Conservation (phyloP, 1,140 invertebrate species). For the Drosophila littoralis region DNA sequence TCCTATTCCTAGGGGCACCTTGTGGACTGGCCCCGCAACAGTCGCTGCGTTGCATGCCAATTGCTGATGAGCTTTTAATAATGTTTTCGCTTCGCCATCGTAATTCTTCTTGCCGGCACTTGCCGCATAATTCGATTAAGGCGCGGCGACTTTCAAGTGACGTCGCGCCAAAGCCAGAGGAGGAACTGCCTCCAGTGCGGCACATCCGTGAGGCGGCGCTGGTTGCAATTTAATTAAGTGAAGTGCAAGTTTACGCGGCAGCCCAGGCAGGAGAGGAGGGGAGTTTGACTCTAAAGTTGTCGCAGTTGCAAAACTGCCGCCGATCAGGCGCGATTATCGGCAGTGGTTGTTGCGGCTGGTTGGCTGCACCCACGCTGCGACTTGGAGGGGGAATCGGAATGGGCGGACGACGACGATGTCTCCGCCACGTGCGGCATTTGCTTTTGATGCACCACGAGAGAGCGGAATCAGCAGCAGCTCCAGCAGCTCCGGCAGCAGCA, state of each 20-base stretch:
- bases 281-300: constrained; percentile 38
- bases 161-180: constrained; percentile 15
- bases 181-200: constrained; percentile 30
- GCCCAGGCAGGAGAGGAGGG: constrained; percentile 1
- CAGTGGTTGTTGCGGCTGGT: constrained; percentile 37
- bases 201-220: constrained; percentile 72
- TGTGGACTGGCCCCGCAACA: constrained; percentile 19
- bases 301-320: constrained; percentile 57
- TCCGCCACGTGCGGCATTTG: constrained; percentile 65
- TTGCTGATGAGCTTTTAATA: constrained; percentile 82
- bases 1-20: too few species aligned
- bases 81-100: constrained; percentile 75
- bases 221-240: constrained; percentile 80
- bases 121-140: constrained; percentile 79
- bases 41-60: constrained; percentile 59
- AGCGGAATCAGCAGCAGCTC: not conserved
- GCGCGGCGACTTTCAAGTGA: constrained; percentile 73
- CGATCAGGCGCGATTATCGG: constrained; percentile 76
- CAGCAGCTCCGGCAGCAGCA: constrained; percentile 28
- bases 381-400: constrained; percentile 5
- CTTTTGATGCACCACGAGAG: constrained; percentile 1
- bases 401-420: constrained; percentile 13
- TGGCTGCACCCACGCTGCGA: constrained; percentile 56
- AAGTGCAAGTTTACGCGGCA: constrained; percentile 63
- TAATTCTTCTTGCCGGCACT: constrained; percentile 71